Percentiles rank a stretch among this genome's conserved stretches.
Conservation (phyloP, 2,888 invertebrate genomes). For the Ormyrus pomaceus region DNA sequence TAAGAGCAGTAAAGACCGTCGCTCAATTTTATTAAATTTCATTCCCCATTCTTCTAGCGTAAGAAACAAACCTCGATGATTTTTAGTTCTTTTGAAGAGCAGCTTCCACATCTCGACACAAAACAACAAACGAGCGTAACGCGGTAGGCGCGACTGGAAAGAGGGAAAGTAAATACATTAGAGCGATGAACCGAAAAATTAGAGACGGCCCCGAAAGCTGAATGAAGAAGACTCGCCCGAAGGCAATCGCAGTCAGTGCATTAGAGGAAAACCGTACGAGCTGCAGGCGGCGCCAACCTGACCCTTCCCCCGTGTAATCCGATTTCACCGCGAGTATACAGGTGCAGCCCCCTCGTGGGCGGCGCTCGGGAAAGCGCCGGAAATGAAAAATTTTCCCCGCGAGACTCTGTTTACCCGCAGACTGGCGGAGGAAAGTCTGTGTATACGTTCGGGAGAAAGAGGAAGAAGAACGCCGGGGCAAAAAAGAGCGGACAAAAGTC, state of each 20-base stretch:
- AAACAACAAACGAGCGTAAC: slow-evolving; percentile 15
- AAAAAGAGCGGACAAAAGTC: not conserved
- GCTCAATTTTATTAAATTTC: not conserved
- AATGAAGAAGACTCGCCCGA: not conserved
- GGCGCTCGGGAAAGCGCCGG: slow-evolving; percentile 14
- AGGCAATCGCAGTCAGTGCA: not conserved
- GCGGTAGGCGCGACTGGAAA: slow-evolving; percentile 23
- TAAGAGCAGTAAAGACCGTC: no score
- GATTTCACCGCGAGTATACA: slow-evolving; percentile 27
- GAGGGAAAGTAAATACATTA: slow-evolving; percentile 44
- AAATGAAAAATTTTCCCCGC: slow-evolving; percentile 51
- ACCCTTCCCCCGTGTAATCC: slow-evolving; percentile 26
- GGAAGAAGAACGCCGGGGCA: not conserved
- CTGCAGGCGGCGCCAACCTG: not conserved
- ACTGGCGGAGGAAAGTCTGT: not conserved
- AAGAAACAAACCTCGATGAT: slow-evolving; percentile 7
- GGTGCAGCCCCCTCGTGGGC: slow-evolving; percentile 23
- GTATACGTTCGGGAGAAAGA: no score
- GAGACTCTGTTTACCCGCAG: not conserved
- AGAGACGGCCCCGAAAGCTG: not conserved
- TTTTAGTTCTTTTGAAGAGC: not conserved
- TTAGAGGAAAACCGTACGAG: slow-evolving; percentile 7
- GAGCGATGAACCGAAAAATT: slow-evolving; percentile 37
- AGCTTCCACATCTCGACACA: slow-evolving; percentile 33
- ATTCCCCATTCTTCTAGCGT: not conserved